Conservation (phyloP, 2,797 vertebrate species). For the Clamator glandarius region DNA sequence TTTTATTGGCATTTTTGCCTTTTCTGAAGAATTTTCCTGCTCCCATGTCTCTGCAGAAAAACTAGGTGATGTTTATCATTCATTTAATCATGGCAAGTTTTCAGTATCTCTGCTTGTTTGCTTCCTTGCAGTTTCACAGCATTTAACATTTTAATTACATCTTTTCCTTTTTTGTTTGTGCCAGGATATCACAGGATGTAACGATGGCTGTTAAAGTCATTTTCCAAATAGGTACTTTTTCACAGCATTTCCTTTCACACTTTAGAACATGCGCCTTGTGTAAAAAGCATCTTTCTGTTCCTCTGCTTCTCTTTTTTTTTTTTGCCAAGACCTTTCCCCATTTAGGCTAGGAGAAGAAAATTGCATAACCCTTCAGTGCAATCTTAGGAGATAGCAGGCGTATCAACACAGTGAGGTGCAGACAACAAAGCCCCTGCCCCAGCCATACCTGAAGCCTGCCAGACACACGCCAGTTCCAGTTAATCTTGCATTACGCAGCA, state of each 20-base stretch:
- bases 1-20: background rate
- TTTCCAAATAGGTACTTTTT: background rate
- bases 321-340: background rate
- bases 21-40: background rate
- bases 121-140: background rate
- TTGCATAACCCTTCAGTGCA: background rate
- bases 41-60: background rate
- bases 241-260: background rate
- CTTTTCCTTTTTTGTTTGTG: background rate
- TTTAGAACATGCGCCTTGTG: background rate
- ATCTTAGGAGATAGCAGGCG: background rate
- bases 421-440: background rate
- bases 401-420: background rate
- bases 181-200: background rate
- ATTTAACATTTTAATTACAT: background rate
- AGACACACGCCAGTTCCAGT: background rate
- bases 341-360: background rate
- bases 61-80: background rate
- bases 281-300: background rate
- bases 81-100: background rate
- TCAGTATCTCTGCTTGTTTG: background rate
- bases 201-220: rapidly evolving
- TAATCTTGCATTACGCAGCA: background rate
- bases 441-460: background rate
- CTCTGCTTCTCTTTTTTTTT: background rate